Base-by-base conservation (phyloP, 2,888 invertebrate genomes). In the Pediacus dermestoides region DNA sequence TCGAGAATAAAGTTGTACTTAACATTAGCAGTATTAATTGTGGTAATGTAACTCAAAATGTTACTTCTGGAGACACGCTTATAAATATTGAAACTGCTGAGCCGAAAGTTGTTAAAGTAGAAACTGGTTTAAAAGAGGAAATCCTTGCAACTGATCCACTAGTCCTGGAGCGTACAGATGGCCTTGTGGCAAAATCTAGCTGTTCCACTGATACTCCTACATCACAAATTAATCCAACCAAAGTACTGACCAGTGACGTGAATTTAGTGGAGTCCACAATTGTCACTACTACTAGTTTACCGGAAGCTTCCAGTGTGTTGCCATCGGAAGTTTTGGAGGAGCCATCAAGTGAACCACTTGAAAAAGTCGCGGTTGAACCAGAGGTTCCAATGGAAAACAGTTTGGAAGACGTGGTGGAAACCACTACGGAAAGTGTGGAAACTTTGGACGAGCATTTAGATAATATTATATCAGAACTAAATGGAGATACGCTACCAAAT, bases 1-100 rank as follows among this genome's bases (percentile, higher is more conserved):
- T 76, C 47, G 80, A 82, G 53, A 77, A 78, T 52, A 80, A 80
- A 66, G 78, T 81, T 9, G 77, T 79, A 21, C 67, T 81, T 45
- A 85, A 85, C 57, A 72, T 76, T 1, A 81, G 78, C 55, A 76
- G 60, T 30, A 60, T 61, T 38, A n/a, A n/a, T n/a, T n/a, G n/a
- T n/a, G 45, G 55, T 1, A 65, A 65, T 42, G 39, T 48, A 2
- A 63, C 64, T 6, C 41, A 46, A 39, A 44, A 43, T 18, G 32
- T 48, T 6, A 42, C 49, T 6, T n/a, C 27, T 23, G 31, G 34
- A 10, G 8, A 15, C 2, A 26, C 34, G 4, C 25, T 41, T 7
- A 21, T 15, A 37, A 34, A n/a, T n/a, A n/a, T n/a, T n/a, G n/a
- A n/a, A n/a, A n/a, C n/a, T n/a, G n/a, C 7, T 2, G 27, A 26